Evolutionary conservation across 2,113 vertebrate genomes (phyloP).

Genomic region (Ellobius talpinus): DNA sequence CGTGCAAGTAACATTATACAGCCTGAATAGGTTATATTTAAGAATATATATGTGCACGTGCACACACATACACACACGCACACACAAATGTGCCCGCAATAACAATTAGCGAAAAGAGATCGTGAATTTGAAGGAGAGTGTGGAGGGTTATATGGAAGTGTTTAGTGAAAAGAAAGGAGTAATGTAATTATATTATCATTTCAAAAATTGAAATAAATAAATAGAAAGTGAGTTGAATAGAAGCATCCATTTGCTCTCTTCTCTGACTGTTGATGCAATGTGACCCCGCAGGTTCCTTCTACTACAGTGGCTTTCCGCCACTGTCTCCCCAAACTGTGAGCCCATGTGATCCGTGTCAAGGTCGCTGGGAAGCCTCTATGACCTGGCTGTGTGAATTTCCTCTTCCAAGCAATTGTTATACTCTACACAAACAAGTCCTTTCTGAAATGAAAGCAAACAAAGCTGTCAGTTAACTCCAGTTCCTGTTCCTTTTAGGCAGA

Average conservation of each 20-base stretch:
- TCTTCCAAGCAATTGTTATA: background rate
- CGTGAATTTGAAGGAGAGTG: background rate
- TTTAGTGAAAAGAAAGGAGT: background rate
- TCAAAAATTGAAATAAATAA: background rate
- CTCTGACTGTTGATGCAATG: background rate
- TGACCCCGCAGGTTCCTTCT: background rate
- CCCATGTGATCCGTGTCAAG: background rate
- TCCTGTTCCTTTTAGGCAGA: background rate
- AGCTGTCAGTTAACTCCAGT: background rate
- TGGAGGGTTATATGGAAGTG: background rate
- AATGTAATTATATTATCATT: background rate
- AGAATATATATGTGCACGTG: background rate
- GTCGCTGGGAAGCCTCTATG: background rate
- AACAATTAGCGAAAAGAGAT: background rate
- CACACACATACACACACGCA: background rate
- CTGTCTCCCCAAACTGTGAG: no score
- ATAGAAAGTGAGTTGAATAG: background rate
- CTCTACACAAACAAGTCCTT: conserved; percentile 14
- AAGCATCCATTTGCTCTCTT: background rate
- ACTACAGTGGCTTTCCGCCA: background rate
- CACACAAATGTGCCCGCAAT: no score
- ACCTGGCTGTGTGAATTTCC: conserved; percentile 15
- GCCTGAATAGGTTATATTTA: background rate
- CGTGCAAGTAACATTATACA: background rate
- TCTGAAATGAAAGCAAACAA: conserved; percentile 49